A percentile compares a stretch with the other conserved stretches of the same genome.
These are phyloP conservation scores for Hirtodrosophila duncani DNA, from an alignment of 2,888 invertebrate species.

Conservation along the genomic window DNA sequence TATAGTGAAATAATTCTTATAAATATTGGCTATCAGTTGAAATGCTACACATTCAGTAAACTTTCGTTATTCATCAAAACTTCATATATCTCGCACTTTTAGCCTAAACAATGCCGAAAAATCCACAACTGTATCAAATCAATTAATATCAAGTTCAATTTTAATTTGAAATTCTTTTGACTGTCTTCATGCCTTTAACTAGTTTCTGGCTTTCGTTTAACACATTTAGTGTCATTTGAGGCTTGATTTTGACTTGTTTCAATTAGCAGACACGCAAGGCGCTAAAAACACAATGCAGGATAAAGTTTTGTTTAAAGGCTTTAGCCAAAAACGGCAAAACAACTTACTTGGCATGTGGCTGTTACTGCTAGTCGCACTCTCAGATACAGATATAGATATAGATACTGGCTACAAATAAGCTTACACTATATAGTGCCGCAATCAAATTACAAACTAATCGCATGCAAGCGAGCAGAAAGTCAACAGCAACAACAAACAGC, in stretches of 20 bases:
- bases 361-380: conserved; percentile 7
- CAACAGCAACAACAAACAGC: conserved; percentile 36
- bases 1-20: no score
- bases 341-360: conserved; percentile 60
- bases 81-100: no score
- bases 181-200: not conserved
- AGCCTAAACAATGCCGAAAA: no score
- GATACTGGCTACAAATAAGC: conserved; percentile 17
- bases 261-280: conserved; percentile 59
- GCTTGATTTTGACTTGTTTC: conserved; percentile 59
- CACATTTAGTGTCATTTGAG: conserved; percentile 48
- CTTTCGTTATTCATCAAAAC: no score
- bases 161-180: no score
- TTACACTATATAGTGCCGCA: conserved; percentile 55
- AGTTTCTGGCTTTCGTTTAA: conserved; percentile 9
- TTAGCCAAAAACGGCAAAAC: no score
- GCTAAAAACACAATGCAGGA: conserved; percentile 25
- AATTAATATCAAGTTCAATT: no score
- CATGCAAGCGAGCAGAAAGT: conserved; percentile 71
- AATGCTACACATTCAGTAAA: no score
- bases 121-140: no score
- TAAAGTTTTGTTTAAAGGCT: conserved; percentile 37
- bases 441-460: conserved; percentile 76
- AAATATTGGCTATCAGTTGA: no score
- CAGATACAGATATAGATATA: conserved; percentile 36